Percentiles rank a stretch among this genome's conserved stretches.
Evolutionary conservation across 2,113 vertebrate species (phyloP).

Genomic region (Etheostoma cragini): DNA sequence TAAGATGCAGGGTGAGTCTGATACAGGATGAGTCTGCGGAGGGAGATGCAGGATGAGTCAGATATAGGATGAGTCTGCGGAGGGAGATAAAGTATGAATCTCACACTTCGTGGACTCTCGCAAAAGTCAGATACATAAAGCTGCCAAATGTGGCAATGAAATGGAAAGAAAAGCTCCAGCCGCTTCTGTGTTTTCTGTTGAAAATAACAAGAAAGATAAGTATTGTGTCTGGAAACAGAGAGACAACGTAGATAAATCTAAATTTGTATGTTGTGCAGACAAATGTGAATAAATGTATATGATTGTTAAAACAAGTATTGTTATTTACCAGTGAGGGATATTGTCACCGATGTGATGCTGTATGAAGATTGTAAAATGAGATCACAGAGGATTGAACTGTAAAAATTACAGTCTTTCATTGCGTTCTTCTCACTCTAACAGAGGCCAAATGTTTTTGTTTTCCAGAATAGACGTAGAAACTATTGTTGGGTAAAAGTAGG

Average conservation of each 20-base stretch:
- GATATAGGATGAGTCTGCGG: background rate
- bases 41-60: too few species aligned
- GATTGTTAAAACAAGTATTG: constrained; percentile 22
- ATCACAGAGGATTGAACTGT: constrained; percentile 22
- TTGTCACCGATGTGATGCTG: constrained; percentile 10
- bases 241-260: constrained; percentile 49
- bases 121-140: constrained; percentile 19
- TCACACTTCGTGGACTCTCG: background rate
- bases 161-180: background rate
- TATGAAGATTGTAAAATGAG: constrained; percentile 8
- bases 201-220: background rate
- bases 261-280: constrained; percentile 69
- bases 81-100: constrained; percentile 17
- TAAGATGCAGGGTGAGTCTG: too few species aligned
- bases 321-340: constrained; percentile 18
- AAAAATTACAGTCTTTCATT: constrained; percentile 27
- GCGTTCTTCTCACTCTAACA: constrained; percentile 2
- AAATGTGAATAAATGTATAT: constrained; percentile 49
- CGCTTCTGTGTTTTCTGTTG: constrained; percentile 16
- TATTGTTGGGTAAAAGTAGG: too few species aligned
- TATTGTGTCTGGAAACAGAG: background rate
- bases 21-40: too few species aligned
- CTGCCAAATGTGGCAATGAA: constrained; percentile 19
- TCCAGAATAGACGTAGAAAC: background rate
- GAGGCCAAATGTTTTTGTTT: background rate